A percentile compares a stretch with the other conserved stretches of the same genome.
Evolutionary conservation across 1,140 invertebrate species (phyloP).

Genomic region (Drosophila kanapiae): DNA sequence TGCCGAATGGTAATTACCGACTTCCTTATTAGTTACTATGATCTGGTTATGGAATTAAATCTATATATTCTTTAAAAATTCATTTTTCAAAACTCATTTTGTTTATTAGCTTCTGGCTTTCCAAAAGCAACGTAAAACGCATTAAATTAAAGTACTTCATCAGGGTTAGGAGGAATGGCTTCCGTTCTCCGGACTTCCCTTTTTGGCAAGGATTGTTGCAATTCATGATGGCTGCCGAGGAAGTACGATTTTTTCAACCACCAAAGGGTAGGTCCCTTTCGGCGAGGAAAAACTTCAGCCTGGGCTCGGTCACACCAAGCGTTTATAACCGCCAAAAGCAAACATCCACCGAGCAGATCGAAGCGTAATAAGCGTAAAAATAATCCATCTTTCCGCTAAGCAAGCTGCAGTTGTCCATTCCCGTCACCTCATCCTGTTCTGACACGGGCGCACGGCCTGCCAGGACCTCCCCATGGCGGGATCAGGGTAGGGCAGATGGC

Average conservation of each 20-base stretch:
- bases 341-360: slow-evolving; percentile 84
- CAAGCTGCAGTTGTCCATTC: slow-evolving; percentile 61
- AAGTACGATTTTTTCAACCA: slow-evolving; percentile 14
- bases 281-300: background rate
- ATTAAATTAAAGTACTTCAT: background rate
- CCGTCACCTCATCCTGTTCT: slow-evolving; percentile 10
- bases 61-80: background rate
- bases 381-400: slow-evolving; percentile 81
- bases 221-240: slow-evolving; percentile 36
- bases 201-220: slow-evolving; percentile 8
- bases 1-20: slow-evolving; percentile 37
- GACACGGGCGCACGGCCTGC: slow-evolving; percentile 19
- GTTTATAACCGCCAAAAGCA: slow-evolving; percentile 82
- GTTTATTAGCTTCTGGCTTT: background rate
- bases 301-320: slow-evolving; percentile 77
- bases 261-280: background rate
- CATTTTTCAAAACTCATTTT: background rate
- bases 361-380: slow-evolving; percentile 75
- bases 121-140: background rate
- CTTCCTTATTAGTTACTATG: slow-evolving; percentile 12
- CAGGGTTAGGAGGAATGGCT: background rate
- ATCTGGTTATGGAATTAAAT: background rate
- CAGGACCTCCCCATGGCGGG: slow-evolving; percentile 35
- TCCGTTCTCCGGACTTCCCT: slow-evolving; percentile 1
- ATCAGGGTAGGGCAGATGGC: slow-evolving; percentile 22